Evolutionary conservation across 2,113 vertebrate genomes (phyloP).

Genomic region (Tympanuchus pallidicinctus): DNA sequence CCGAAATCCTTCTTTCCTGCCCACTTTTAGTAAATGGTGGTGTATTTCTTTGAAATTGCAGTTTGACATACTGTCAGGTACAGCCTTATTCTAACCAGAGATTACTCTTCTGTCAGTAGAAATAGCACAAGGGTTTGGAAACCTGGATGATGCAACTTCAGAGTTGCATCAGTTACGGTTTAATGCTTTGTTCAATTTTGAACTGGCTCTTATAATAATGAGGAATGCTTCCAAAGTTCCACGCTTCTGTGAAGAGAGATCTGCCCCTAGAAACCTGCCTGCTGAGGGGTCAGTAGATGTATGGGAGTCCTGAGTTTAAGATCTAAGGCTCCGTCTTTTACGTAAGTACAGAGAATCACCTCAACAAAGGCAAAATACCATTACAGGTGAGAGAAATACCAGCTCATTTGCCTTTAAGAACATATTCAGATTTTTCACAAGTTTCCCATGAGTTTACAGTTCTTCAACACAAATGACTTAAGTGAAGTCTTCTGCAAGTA

Average conservation of each 20-base stretch:
- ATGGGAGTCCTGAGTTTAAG: background rate
- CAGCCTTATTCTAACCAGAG: background rate
- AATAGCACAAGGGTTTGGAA: background rate
- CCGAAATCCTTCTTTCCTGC: background rate
- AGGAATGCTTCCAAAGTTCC: background rate
- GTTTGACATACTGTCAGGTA: background rate
- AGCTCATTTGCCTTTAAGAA: background rate
- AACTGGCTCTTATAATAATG: background rate
- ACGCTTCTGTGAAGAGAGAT: background rate
- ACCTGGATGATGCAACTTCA: background rate
- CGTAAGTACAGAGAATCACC: background rate
- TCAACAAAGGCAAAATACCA: background rate
- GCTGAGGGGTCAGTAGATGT: background rate
- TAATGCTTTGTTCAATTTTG: background rate
- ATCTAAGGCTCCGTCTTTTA: background rate
- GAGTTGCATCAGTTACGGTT: background rate
- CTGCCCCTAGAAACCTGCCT: background rate
- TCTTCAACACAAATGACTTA: background rate
- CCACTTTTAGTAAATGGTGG: background rate
- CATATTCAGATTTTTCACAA: background rate
- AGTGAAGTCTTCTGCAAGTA: background rate
- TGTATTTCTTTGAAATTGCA: background rate
- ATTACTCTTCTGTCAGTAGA: background rate
- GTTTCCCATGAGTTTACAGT: background rate
- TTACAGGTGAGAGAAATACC: background rate